Conservation (phyloP, 1,140 invertebrate species). For the Macrotrachela quadricornifera region DNA sequence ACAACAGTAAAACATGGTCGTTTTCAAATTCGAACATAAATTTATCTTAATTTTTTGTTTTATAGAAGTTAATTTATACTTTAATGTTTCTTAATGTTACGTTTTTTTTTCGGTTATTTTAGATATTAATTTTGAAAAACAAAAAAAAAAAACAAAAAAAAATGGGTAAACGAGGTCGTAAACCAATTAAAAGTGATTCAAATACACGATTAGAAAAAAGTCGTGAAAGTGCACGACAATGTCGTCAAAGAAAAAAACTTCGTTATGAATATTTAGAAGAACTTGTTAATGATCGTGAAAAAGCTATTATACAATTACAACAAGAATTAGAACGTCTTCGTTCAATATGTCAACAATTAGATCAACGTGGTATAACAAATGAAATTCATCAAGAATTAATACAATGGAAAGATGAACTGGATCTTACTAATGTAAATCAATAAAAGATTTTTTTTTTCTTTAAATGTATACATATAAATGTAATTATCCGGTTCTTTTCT, state of each 20-base stretch:
- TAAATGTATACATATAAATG: too few relatives aligned
- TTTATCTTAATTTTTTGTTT: too few relatives aligned
- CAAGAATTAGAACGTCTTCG: conserved; percentile 44
- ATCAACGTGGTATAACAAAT: neutral
- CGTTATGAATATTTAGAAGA: conserved; percentile 92
- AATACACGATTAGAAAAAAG: conserved; percentile 82
- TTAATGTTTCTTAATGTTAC: conserved; percentile 24
- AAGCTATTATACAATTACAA: conserved; percentile 65
- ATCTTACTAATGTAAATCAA: too few relatives aligned
- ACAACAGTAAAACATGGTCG: conserved; percentile 69
- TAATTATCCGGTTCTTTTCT: too few relatives aligned
- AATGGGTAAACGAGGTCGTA: conserved; percentile 9
- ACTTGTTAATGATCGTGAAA: conserved; percentile 69
- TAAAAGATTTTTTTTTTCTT: too few relatives aligned
- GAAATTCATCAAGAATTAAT: too few relatives aligned
- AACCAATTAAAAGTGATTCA: conserved; percentile 61
- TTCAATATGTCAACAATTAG: conserved; percentile 6
- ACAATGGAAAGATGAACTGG: too few relatives aligned
- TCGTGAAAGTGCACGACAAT: conserved; percentile 83
- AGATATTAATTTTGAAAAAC: too few relatives aligned
- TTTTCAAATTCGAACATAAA: conserved; percentile 82
- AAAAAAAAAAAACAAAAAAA: neutral
- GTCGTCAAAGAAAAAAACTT: conserved; percentile 80
- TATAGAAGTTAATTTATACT: conserved; percentile 59
- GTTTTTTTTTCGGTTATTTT: too few relatives aligned